Evolutionary conservation across 1,140 invertebrate genomes (phyloP).

Genomic region (Trichoplusia ni): DNA sequence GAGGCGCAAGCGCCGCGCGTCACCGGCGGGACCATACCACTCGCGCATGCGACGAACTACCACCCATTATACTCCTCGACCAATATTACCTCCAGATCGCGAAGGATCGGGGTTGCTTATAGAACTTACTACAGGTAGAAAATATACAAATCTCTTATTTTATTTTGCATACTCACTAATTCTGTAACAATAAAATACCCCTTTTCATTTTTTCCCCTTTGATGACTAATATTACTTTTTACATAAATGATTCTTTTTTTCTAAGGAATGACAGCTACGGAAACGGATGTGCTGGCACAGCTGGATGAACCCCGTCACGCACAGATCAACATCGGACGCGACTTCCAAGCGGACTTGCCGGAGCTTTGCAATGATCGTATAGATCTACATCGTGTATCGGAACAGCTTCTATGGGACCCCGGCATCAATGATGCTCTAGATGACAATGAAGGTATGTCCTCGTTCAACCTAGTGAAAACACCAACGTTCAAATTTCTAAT

Average conservation of each 20-base stretch:
- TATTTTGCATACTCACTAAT: no score
- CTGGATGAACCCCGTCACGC: slow-evolving; percentile 63
- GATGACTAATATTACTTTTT: no score
- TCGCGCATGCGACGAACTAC: slow-evolving; percentile 73
- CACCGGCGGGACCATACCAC: slow-evolving; percentile 71
- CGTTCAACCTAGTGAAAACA: no score
- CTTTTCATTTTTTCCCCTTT: no score
- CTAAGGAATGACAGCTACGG: slow-evolving; percentile 25
- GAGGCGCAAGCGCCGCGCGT: slow-evolving; percentile 81
- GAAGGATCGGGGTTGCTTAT: slow-evolving; percentile 93
- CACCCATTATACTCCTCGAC: slow-evolving; percentile 92
- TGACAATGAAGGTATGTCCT: slow-evolving; percentile 88
- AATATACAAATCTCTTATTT: no score
- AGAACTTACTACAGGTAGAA: slow-evolving; percentile 71
- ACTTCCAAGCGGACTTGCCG: slow-evolving; percentile 94
- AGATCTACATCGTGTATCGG: slow-evolving; percentile 79
- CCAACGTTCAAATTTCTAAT: no score
- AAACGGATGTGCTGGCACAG: slow-evolving; percentile 55
- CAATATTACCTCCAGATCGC: slow-evolving; percentile 94
- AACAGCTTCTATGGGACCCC: slow-evolving; percentile 94
- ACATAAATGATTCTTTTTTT: neutral
- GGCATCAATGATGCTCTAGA: slow-evolving; percentile 86
- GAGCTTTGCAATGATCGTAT: slow-evolving; percentile 79
- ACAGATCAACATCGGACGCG: slow-evolving; percentile 93
- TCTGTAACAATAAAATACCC: no score